Percentiles rank a stretch among this genome's conserved stretches.
Conservation (phyloP, 1,140 invertebrate genomes). For the Brachionus rubens region DNA sequence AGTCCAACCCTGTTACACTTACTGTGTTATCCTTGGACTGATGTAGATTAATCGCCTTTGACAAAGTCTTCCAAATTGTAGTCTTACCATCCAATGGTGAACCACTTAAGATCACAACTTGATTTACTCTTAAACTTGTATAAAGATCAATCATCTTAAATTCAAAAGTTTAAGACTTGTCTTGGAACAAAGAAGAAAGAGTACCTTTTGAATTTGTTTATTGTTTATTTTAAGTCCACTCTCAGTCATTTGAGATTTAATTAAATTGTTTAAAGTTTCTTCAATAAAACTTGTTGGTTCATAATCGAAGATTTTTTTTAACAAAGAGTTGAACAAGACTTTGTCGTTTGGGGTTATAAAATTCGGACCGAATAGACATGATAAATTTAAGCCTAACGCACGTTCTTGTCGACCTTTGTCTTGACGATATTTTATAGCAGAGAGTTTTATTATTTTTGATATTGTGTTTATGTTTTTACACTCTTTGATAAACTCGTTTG, state of each 20-base stretch:
- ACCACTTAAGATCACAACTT: conserved; percentile 54
- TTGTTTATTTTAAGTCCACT: not conserved
- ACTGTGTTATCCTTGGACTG: conserved; percentile 5
- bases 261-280: conserved; percentile 23
- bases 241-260: conserved; percentile 7
- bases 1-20: not conserved
- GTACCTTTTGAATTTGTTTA: conserved; percentile 24
- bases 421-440: conserved; percentile 9
- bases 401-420: conserved; percentile 28
- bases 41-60: conserved; percentile 52
- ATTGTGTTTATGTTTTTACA: not conserved
- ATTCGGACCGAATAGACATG: conserved; percentile 7
- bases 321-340: not conserved
- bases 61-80: conserved; percentile 51
- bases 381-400: not conserved
- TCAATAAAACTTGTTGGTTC: conserved; percentile 28
- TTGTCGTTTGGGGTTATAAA: conserved; percentile 5
- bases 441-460: conserved; percentile 23
- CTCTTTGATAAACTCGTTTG: conserved; percentile 8
- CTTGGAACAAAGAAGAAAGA: too few species aligned
- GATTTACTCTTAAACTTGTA: conserved; percentile 51
- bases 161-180: not conserved
- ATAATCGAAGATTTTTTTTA: conserved; percentile 21
- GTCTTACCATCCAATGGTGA: conserved; percentile 56
- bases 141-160: conserved; percentile 55